phyloP scores from a whole-genome alignment of 2,113 vertebrate genomes.

The Dromaius novaehollandiae region DNA sequence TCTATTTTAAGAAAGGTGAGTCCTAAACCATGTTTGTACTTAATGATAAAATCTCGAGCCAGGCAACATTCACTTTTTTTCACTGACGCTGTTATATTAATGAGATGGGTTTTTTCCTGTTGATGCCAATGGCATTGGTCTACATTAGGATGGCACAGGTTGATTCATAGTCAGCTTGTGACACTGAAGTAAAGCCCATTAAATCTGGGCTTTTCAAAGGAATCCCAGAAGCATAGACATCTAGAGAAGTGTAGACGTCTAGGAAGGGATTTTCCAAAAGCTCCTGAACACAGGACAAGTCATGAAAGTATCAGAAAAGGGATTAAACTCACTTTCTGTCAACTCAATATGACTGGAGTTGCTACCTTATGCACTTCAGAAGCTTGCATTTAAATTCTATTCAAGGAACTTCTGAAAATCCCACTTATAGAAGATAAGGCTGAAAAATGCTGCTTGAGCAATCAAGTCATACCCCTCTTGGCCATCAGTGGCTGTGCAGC shows the following conservation, averaged over 20 bases:
- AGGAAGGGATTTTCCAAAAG: not conserved
- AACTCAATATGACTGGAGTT: not conserved
- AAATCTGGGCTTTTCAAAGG: not conserved
- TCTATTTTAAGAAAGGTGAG: not conserved
- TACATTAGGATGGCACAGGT: not conserved
- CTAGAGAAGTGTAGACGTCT: not conserved
- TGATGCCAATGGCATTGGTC: not conserved
- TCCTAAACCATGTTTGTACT: not conserved
- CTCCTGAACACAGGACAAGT: not conserved
- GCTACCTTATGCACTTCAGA: not conserved
- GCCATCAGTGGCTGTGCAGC: not conserved
- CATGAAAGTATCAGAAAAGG: not conserved
- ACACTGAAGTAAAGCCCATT: not conserved
- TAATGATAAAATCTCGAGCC: not conserved
- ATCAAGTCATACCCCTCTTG: not conserved
- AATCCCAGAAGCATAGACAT: not conserved
- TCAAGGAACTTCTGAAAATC: not conserved
- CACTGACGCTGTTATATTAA: not conserved
- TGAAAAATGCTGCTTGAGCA: constrained; percentile 23
- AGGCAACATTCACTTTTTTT: not conserved
- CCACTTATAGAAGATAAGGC: not conserved
- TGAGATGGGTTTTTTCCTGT: not conserved
- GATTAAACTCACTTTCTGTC: not conserved
- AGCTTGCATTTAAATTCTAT: not conserved
- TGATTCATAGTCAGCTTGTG: not conserved